phyloP scores from a whole-genome alignment of 2,113 vertebrate genomes.

The Rostratula benghalensis region DNA sequence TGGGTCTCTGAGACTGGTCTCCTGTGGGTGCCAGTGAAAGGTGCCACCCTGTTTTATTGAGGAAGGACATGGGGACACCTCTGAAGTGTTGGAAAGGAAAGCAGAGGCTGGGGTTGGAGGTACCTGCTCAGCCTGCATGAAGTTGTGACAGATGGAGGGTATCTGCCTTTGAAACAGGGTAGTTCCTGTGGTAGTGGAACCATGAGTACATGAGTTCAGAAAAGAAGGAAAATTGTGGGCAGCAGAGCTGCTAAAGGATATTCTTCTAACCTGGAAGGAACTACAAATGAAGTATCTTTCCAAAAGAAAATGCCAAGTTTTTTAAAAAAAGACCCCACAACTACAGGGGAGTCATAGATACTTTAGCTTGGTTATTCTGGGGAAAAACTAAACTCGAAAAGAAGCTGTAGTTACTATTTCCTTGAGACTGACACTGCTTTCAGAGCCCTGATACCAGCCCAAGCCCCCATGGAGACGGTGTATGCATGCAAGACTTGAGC shows the following conservation, averaged over 20 bases:
- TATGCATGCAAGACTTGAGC: rapidly evolving
- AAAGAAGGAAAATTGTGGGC: neutral
- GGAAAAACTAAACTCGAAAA: neutral
- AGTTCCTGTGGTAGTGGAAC: too few relatives aligned
- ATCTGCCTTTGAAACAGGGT: neutral
- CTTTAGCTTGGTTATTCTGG: neutral
- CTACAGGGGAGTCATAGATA: too few relatives aligned
- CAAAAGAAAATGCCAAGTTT: neutral
- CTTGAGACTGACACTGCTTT: neutral
- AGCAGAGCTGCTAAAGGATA: neutral
- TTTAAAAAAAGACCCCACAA: neutral
- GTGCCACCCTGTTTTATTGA: rapidly evolving
- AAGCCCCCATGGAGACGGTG: neutral
- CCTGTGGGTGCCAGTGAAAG: neutral
- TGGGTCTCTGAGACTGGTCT: neutral
- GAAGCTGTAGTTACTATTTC: neutral
- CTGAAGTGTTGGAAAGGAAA: neutral
- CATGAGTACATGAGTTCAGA: neutral
- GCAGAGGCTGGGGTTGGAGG: neutral
- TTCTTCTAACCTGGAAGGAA: neutral
- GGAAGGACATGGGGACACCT: rapidly evolving
- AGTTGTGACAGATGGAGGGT: too few relatives aligned
- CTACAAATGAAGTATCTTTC: neutral
- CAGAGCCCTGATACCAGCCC: neutral
- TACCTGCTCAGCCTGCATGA: neutral